Evolutionary conservation across 2,113 vertebrate genomes (phyloP), one percentile per base, ranked within the genome.

Genomic region (Gallinago undulata): DNA sequence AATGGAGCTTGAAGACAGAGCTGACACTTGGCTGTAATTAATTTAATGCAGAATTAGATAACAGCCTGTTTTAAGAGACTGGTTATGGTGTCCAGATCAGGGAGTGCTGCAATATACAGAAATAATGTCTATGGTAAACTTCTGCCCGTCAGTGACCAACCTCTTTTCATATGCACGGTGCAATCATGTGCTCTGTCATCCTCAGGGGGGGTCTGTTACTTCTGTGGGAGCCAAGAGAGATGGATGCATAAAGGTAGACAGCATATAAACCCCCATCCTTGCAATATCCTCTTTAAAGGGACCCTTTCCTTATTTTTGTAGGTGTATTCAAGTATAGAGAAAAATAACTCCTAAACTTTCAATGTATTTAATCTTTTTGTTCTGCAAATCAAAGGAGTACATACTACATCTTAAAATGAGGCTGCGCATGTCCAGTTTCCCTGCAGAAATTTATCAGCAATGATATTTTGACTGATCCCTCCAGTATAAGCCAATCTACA

Each of bases 391-490:
- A 18, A 41, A 41, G 13, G 22, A 86, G 13, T 73, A 60, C 22
- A 24, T 51, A 50, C 3, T 45, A 22, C 31, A n/a, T 39, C 50
- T n/a, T 48, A 33, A 89, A 72, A 68, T 45, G 62, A 95, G 59
- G 67, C 28, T 94, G 55, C 16, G 2, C 63, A 33, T 90, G 72
- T 91, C 81, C 66, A 76, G 67, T 96, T 95, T 94, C 57, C 68
- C 72, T 59, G 28, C 43, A 96, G 89, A 63, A 90, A 86, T 92
- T 95, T 96, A 67, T 90, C 74, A 94, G 67, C 87, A 84, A 93
- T 96, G 84, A 93, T 96, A 87, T 83, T 84, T 94, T 96, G 97
- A 97, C 93, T 93, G 56, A 95, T 97, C 89, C 94, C 86, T 81
- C 63, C 24, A 93, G 93, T 94, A 93, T 88, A 90, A 96, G 27